These are phyloP conservation scores for Acropora yongei DNA, from an alignment of 64 coral and sea anemone genomes.

Conservation along the genomic window DNA sequence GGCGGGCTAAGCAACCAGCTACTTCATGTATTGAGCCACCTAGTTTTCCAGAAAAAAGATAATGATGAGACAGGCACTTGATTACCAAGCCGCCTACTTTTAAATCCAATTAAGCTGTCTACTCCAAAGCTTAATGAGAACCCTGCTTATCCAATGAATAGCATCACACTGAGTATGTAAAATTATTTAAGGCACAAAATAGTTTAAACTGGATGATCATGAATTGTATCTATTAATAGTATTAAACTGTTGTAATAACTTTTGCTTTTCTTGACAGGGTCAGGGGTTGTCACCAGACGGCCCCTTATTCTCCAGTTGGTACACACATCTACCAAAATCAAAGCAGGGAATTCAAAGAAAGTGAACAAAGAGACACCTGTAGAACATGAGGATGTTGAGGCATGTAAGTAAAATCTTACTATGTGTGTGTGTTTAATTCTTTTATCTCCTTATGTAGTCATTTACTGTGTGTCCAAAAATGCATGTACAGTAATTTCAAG, in stretches of 20 bases:
- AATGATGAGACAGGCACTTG: no score
- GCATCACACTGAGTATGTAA: background rate
- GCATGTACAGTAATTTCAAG: no score
- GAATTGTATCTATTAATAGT: background rate
- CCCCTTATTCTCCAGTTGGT: constrained; percentile 91
- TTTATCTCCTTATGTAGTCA: no score
- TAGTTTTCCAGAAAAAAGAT: no score
- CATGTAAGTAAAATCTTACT: constrained; percentile 40
- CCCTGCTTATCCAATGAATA: no score
- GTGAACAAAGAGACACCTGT: constrained; percentile 36
- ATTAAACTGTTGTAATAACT: background rate
- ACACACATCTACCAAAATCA: constrained; percentile 53
- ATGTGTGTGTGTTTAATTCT: no score
- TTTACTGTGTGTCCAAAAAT: no score
- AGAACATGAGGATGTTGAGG: constrained; percentile 60
- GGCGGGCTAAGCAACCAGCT: no score
- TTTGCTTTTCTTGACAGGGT: constrained; percentile 44
- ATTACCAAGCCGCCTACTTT: no score
- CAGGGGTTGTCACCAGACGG: constrained; percentile 88
- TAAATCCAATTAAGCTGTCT: no score
- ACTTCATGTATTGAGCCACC: no score
- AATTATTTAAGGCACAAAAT: background rate
- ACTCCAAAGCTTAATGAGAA: no score
- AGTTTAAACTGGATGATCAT: background rate
- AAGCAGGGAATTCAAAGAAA: constrained; percentile 49